Conservation (phyloP, 2,888 invertebrate genomes). For the Vesta saturnalis region DNA sequence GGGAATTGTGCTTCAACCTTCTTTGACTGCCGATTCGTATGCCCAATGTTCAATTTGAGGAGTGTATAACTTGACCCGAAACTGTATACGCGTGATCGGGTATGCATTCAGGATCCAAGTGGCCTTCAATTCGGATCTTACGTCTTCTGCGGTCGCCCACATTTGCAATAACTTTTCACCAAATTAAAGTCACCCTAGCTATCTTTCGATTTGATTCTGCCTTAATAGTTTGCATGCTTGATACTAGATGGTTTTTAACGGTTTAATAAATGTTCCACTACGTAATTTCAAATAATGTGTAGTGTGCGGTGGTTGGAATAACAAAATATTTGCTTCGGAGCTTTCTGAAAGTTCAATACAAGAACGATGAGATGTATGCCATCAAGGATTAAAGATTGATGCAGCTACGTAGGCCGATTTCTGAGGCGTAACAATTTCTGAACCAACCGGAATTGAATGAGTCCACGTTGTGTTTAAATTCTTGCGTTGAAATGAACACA, state of each 20-base stretch:
- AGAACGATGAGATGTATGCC: conserved; percentile 25
- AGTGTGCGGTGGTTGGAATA: conserved; percentile 15
- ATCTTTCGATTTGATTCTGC: neutral
- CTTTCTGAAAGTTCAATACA: conserved; percentile 21
- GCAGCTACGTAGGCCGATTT: conserved; percentile 47
- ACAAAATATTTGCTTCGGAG: conserved; percentile 17
- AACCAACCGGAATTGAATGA: conserved; percentile 40
- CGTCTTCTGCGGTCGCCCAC: neutral
- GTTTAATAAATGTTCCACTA: neutral
- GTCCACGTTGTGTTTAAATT: conserved; percentile 42
- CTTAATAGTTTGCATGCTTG: neutral
- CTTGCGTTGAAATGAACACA: conserved; percentile 45
- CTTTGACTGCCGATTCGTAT: neutral
- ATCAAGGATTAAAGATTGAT: conserved; percentile 41
- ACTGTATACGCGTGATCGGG: conserved; percentile 35
- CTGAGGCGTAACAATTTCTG: conserved; percentile 46
- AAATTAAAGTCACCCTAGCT: neutral
- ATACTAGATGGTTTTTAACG: conserved; percentile 8
- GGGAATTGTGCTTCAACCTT: neutral
- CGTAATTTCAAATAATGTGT: conserved; percentile 9
- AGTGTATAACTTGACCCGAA: conserved; percentile 28
- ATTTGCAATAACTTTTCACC: neutral
- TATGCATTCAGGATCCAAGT: conserved; percentile 14
- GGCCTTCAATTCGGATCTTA: neutral
- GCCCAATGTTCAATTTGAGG: conserved; percentile 8